Evolutionary conservation across 64 coral and sea anemone species (phyloP).

Genomic region (Pachyseris speciosa): DNA sequence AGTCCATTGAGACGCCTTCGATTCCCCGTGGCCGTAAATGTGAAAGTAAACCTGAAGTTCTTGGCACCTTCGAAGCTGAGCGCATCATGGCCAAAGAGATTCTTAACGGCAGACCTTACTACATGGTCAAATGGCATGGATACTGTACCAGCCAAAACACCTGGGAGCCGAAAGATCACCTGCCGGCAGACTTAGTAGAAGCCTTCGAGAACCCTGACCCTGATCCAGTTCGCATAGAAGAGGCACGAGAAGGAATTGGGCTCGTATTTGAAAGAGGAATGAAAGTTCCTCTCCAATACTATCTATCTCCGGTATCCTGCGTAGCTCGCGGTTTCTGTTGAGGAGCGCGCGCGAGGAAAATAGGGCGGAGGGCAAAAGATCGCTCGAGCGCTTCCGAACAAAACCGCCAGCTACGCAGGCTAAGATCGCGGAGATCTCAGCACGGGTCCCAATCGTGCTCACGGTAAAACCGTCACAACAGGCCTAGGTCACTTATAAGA

Average conservation of each 20-base stretch:
- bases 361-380: too few relatives aligned
- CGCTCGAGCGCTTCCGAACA: too few relatives aligned
- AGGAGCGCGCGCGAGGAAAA: too few relatives aligned
- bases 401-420: too few relatives aligned
- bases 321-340: too few relatives aligned
- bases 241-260: background rate
- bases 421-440: too few relatives aligned
- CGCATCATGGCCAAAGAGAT: background rate
- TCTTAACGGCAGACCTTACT: background rate
- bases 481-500: too few relatives aligned
- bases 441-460: too few relatives aligned
- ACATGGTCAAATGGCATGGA: slow-evolving; percentile 20
- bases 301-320: too few relatives aligned
- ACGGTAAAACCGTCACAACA: too few relatives aligned
- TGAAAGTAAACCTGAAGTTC: background rate
- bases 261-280: slow-evolving; percentile 20
- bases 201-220: background rate
- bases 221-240: background rate
- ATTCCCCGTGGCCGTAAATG: too few relatives aligned
- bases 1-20: too few relatives aligned
- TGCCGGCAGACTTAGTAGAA: background rate
- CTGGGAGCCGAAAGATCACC: slow-evolving; percentile 21
- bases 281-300: slow-evolving; percentile 19
- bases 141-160: slow-evolving; percentile 40
- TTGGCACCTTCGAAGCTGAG: background rate